These are phyloP conservation scores for Orientallactaga sibirica DNA, from an alignment of 2,797 vertebrate species.

Conservation along the genomic window DNA sequence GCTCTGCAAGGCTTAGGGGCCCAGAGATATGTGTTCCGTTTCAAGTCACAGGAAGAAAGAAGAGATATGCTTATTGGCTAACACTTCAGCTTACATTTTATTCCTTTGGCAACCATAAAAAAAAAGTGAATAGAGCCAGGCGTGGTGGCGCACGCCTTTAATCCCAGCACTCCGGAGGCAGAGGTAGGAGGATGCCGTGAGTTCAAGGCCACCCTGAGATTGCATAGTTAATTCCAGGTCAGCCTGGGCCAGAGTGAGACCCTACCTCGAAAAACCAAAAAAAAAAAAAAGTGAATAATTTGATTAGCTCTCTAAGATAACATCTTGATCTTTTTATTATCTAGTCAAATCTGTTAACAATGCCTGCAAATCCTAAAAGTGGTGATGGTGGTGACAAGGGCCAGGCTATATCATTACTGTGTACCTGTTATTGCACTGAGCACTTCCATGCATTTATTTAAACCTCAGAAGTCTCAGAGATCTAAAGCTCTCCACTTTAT, in stretches of 20 bases:
- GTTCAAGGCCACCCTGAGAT: too few relatives aligned
- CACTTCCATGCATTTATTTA: slow-evolving; percentile 32
- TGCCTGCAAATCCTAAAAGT: slow-evolving; percentile 47
- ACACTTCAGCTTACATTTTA: slow-evolving; percentile 37
- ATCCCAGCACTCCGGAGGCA: too few relatives aligned
- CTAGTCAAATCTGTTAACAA: slow-evolving; percentile 41
- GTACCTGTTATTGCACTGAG: background rate
- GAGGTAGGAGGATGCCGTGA: too few relatives aligned
- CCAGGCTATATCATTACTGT: slow-evolving; percentile 9
- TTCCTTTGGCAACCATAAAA: background rate
- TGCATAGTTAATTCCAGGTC: too few relatives aligned
- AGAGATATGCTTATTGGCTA: slow-evolving; percentile 32
- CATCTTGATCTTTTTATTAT: slow-evolving; percentile 45
- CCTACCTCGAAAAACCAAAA: too few relatives aligned
- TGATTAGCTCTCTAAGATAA: slow-evolving; percentile 30
- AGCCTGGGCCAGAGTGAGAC: too few relatives aligned
- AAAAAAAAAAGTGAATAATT: slow-evolving; percentile 18
- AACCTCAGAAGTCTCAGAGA: slow-evolving; percentile 36
- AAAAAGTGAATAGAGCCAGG: background rate
- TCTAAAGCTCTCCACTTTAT: slow-evolving; percentile 28
- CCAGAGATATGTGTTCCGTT: slow-evolving; percentile 27
- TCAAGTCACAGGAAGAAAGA: slow-evolving; percentile 27
- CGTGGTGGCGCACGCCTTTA: too few relatives aligned
- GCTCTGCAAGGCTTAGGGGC: background rate
- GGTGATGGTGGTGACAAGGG: background rate